Evolutionary conservation across 1,140 invertebrate genomes (phyloP), one percentile per base, ranked within the genome.

Genomic region (Acromyrmex echinatior): DNA sequence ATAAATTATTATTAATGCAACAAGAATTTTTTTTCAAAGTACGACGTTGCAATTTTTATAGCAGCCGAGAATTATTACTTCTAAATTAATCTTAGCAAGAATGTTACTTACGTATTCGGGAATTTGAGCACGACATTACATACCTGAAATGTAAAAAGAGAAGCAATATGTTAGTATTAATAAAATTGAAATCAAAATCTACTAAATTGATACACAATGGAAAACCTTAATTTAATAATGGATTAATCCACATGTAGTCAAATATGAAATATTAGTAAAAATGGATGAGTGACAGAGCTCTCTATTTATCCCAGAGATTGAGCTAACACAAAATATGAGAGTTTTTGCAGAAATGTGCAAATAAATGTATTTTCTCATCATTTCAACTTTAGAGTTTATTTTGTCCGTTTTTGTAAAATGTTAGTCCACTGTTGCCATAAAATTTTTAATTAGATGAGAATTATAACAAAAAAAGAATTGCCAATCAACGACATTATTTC

Each of bases 131-230:
- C 14, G 7, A 31, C 39, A 25, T 18, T 58, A 87, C 87, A 28
- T 87, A 88, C 87, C 85, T 88, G 68, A 39, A 39, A 39, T 39
- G 7, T 39, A 39, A 39, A 49, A 88, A 87, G 45, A 80, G 5
- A 53, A 63, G 16, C 6, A 35, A 16, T n/a, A 51, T n/a, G 10
- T 39, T 49, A 51, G 28, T 25, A 60, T 39, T 58, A 73, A 63
- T 63, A 39, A 39, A 35, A 62, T 28, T 77, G 18, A 45, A 45
- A 45, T 28, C 3, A 39, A 77, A 25, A 10, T 60, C 14, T 16
- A 14, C 1, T 1, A 39, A 62, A 10, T 77, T 3, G 14, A 71
- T 28, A 51, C 0, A 18, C 35, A 39, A 39, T 39, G 35, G 7
- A 39, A 39, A 39, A 39, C 35, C 35, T 39, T 39, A 39, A 39